Base-by-base conservation (phyloP, 1,140 invertebrate species). In the Wiebesia pumilae region DNA sequence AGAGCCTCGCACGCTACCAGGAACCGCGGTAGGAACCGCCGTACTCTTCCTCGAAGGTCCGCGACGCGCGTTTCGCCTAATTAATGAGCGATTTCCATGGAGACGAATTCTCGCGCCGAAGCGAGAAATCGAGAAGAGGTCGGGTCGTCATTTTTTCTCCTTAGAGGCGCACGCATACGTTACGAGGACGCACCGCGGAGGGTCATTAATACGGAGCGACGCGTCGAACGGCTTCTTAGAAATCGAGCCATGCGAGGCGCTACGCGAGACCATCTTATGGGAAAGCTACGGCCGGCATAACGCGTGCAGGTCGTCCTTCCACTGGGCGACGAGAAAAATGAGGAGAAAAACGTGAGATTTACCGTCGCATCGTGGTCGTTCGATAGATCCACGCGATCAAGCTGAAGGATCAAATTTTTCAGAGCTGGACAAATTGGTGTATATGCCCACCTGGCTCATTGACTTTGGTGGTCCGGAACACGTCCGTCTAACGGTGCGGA, bases 151-250 rank as follows among this genome's bases (percentile, higher is more conserved):
- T 75, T 65, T 81, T 54, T 54, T 54, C 19, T 54, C 51, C 51
- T 10, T 54, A 12, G 43, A 47, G 43, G 43, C 43, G 43, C 43
- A 12, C 43, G 43, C 43, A 47, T 47, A 47, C 43, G 43, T 47
- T 47, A 47, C 43, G 43, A 12, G 43, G 43, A 47, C 43, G 43
- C 43, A 12, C 12, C 51, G 51, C 58, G 24, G 58, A 62, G 89
- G 85, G 88, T 88, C 88, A 90, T 89, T 90, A 89, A 90, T 90
- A 87, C 85, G 88, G 87, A 69, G 85, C 87, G 89, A 90, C 89
- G 87, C 87, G 85, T 83, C 88, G 85, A 80, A 84, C 86, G 85
- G 87, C 83, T 90, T 89, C 89, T 83, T 88, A 73, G 89, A 90
- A 90, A 88, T 88, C 86, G 87, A 77, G 40, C 69, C 40, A 3